Evolutionary conservation across 2,888 invertebrate genomes (phyloP).

Genomic region (Theretra japonica): DNA sequence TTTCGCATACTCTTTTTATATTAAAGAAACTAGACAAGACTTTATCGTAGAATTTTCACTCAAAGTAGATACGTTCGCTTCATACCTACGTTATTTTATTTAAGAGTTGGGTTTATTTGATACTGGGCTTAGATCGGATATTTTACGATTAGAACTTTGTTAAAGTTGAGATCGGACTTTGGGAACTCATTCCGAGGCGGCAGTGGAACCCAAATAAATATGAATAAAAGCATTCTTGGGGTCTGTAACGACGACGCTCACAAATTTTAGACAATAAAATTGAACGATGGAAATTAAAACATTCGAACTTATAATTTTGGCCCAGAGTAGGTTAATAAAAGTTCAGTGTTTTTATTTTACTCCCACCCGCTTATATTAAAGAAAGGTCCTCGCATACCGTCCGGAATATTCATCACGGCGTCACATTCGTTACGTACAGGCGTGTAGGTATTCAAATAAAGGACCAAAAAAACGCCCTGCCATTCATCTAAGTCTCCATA

Average conservation of each 20-base stretch:
- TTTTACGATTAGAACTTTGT: constrained; percentile 20
- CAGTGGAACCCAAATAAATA: constrained; percentile 31
- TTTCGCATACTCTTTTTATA: constrained; percentile 43
- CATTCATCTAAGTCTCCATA: background rate
- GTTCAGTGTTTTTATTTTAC: constrained; percentile 40
- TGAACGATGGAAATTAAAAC: constrained; percentile 37
- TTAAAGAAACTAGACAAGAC: constrained; percentile 36
- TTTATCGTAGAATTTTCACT: constrained; percentile 30
- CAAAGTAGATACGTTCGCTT: constrained; percentile 15
- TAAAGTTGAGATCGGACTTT: constrained; percentile 42
- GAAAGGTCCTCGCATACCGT: constrained; percentile 10
- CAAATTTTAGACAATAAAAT: constrained; percentile 41
- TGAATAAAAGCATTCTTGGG: constrained; percentile 41
- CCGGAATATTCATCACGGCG: background rate
- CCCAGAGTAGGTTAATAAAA: constrained; percentile 35
- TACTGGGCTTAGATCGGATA: constrained; percentile 16
- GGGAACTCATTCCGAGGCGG: constrained; percentile 47
- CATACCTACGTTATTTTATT: constrained; percentile 18
- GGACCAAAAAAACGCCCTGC: background rate
- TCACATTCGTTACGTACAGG: constrained; percentile 16
- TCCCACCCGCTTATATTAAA: constrained; percentile 43
- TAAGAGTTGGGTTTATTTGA: constrained; percentile 2
- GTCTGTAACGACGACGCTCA: constrained; percentile 41
- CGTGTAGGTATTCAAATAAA: constrained; percentile 17
- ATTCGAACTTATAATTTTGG: constrained; percentile 38